Evolutionary conservation across 2,888 invertebrate genomes (phyloP).

Genomic region (Ectemnius lituratus): DNA sequence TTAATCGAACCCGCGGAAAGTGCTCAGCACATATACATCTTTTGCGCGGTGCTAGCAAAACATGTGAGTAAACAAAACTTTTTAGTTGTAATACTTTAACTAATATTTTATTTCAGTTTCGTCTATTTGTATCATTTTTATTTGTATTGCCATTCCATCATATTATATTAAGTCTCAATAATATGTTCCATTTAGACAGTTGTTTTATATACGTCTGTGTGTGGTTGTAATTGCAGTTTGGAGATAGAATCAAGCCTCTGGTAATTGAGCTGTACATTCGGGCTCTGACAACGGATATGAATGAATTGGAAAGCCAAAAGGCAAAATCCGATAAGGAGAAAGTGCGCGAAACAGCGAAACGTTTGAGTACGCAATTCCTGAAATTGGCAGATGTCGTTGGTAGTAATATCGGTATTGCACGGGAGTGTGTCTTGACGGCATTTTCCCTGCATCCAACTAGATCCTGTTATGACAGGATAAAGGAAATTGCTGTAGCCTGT

Average conservation of each 20-base stretch:
- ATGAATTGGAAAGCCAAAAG: slow-evolving; percentile 85
- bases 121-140: background rate
- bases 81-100: background rate
- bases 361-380: slow-evolving; percentile 81
- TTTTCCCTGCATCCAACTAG: slow-evolving; percentile 86
- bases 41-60: slow-evolving; percentile 79
- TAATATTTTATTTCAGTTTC: background rate
- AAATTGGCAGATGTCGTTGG: slow-evolving; percentile 82
- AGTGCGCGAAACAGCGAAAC: slow-evolving; percentile 80
- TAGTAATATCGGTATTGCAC: slow-evolving; percentile 81
- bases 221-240: slow-evolving; percentile 78
- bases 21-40: slow-evolving; percentile 84
- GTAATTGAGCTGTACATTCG: slow-evolving; percentile 87
- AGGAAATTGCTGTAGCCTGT: slow-evolving; percentile 79
- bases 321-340: slow-evolving; percentile 79
- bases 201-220: slow-evolving; percentile 4
- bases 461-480: slow-evolving; percentile 81
- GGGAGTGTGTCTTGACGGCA: slow-evolving; percentile 87
- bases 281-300: slow-evolving; percentile 87
- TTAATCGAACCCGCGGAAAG: slow-evolving; percentile 81
- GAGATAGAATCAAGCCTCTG: slow-evolving; percentile 81
- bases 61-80: slow-evolving; percentile 70
- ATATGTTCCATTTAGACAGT: background rate
- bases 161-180: background rate
- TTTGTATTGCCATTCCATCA: background rate